Base-by-base conservation (phyloP, 2,797 vertebrate genomes). In the Pampus argenteus region DNA sequence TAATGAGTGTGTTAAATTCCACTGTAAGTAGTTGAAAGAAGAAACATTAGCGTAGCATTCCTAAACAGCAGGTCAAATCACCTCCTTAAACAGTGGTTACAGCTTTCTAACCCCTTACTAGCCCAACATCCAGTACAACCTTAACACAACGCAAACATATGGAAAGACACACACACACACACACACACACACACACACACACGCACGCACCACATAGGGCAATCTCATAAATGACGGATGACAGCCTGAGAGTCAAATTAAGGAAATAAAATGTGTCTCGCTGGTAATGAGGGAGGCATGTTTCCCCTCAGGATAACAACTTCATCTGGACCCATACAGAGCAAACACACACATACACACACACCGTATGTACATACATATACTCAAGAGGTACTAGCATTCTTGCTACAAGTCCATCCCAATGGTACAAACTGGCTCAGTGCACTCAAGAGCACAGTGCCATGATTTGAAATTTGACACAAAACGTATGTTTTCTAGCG, bases 201-300 rank as follows among this genome's bases (percentile, higher is more conserved):
- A 68, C 63, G 65, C 50, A 56, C 47, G 55, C n/a, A 66, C 44
- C 38, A 15, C 38, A 40, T 40, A 66, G 52, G 73, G 64, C 71
- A 81, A 78, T 75, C 75, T 89, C 77, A 90, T 91, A 90, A 88
- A 92, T 91, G 89, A 89, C 67, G 54, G 66, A 87, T 89, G 90
- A 92, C 85, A 92, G 88, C 84, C 72, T 91, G 70, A 91, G 86
- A 90, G 90, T 89, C 84, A 92, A 92, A 93, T 91, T 91, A 91
- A 80, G 86, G 49, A 90, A 92, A 91, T 87, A 87, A 91, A 93
- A 92, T 80, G 86, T 85, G 85, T 89, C 84, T 91, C 57, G 15
- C 59, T 86, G 63, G 80, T 90, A 93, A 93, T 92, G 82, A 91
- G 88, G 76, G 79, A 90, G 54, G 76, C 84, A 91, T 92, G 90